Conservation (phyloP, 2,113 vertebrate genomes). For the Anarrhichthys ocellatus region DNA sequence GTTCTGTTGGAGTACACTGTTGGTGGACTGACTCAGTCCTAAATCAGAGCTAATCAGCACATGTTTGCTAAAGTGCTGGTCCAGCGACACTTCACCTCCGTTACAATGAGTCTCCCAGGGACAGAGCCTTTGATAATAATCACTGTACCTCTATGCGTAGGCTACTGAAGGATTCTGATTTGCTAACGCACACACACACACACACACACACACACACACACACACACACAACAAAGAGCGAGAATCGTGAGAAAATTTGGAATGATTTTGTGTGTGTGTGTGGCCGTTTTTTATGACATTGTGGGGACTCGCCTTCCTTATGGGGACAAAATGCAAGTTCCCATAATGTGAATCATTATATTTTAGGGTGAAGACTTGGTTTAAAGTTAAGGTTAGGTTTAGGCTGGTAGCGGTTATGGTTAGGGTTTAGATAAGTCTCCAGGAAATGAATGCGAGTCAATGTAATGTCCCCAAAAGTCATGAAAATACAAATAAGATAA, state of each 20-base stretch:
- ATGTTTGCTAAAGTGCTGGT: not conserved
- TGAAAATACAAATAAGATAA: not conserved
- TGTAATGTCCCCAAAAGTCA: not conserved
- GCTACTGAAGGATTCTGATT: constrained; percentile 12
- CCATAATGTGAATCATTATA: not conserved
- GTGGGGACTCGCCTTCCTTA: not conserved
- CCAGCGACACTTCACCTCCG: constrained; percentile 34
- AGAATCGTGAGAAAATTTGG: not conserved
- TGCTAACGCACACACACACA: constrained; percentile 8
- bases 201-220: constrained; percentile 9
- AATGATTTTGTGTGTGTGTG: not conserved
- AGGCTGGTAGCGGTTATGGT: too few species aligned
- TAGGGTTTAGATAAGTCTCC: not conserved
- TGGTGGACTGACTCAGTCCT: constrained; percentile 9
- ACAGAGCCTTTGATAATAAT: constrained; percentile 46
- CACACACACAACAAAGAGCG: not conserved
- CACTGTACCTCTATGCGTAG: not conserved
- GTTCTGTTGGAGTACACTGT: not conserved
- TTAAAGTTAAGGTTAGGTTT: not conserved
- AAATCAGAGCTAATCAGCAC: constrained; percentile 56
- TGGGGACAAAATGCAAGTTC: not conserved
- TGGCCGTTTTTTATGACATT: not conserved
- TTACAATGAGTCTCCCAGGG: not conserved
- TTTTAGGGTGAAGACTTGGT: not conserved
- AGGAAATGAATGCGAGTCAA: not conserved